phyloP scores from a whole-genome alignment of 1,140 invertebrate species.

The Nephotettix cincticeps region DNA sequence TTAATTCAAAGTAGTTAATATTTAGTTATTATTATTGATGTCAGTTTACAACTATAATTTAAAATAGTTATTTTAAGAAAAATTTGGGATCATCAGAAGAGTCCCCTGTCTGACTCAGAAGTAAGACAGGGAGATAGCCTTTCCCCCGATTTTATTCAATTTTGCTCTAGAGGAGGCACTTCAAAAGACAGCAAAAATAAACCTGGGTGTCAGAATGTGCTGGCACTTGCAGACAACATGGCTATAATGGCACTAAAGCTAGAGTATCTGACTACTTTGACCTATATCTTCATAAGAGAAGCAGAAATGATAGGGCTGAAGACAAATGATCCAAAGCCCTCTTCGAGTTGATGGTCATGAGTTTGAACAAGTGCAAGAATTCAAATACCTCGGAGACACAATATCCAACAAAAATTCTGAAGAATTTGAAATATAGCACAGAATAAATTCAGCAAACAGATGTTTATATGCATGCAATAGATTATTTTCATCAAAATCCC shows the following conservation, averaged over 20 bases:
- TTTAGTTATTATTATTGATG: too few species aligned
- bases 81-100: too few species aligned
- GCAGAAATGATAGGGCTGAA: background rate
- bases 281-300: conserved; percentile 11
- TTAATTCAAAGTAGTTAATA: too few species aligned
- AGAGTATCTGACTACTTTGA: background rate
- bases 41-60: too few species aligned
- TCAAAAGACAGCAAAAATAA: too few species aligned
- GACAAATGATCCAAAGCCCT: background rate
- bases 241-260: background rate
- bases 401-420: conserved; percentile 10
- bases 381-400: conserved; percentile 11
- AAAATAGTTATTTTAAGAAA: too few species aligned
- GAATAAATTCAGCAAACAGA: conserved; percentile 4
- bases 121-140: too few species aligned
- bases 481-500: too few species aligned
- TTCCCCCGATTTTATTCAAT: too few species aligned
- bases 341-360: background rate
- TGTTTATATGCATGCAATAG: background rate
- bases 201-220: conserved; percentile 3
- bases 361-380: background rate
- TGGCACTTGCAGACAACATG: background rate
- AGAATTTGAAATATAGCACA: background rate
- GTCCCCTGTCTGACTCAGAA: too few species aligned
- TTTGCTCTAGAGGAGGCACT: too few species aligned